Evolutionary conservation across 2,113 vertebrate species (phyloP), one percentile per base, ranked within the genome.

Genomic region (Diglossa brunneiventris): DNA sequence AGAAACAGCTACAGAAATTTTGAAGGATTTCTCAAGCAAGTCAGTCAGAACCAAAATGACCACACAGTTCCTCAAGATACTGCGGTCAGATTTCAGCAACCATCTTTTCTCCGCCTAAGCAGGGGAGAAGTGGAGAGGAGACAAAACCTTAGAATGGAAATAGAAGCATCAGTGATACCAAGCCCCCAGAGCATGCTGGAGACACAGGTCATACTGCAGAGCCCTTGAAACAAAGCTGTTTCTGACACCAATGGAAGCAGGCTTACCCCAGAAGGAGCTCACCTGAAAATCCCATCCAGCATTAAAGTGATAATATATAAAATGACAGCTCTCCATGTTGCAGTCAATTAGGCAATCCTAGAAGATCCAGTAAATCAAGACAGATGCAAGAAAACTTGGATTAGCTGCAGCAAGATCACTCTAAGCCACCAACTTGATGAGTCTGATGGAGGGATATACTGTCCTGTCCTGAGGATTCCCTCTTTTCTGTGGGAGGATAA

Each of bases 201-300:
- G 23, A 50, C 33, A 1, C 6, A 24, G 53, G 26, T 8, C 5
- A 24, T 55, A 30, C 23, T 73, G 26, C 6, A 80, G 42, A 90
- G 8, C 16, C 16, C 61, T 73, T 1, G 0, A 72, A 90, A 42
- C 0, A 5, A 77, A 81, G 59, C 16, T 2, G 1, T 19, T 76
- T 56, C 20, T 84, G 59, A n/a, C 13, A 19, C 20, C 42, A 59
- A 2, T 22, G 15, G 33, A 75, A 67, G n/a, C 17, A 76, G 37
- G 24, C 27, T 58, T 47, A 63, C 18, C 30, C 2, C 17, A 63
- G 21, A 61, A 47, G 28, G 23, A 62, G 9, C 7, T 13, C 28
- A 41, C 20, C 55, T 16, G 16, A 73, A 81, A 68, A 77, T 63
- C 31, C 19, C 10, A 7, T 11, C 24, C 31, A 63, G 13, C 13